Conservation (phyloP, 2,113 vertebrate species). For the Sinosuthora webbiana region DNA sequence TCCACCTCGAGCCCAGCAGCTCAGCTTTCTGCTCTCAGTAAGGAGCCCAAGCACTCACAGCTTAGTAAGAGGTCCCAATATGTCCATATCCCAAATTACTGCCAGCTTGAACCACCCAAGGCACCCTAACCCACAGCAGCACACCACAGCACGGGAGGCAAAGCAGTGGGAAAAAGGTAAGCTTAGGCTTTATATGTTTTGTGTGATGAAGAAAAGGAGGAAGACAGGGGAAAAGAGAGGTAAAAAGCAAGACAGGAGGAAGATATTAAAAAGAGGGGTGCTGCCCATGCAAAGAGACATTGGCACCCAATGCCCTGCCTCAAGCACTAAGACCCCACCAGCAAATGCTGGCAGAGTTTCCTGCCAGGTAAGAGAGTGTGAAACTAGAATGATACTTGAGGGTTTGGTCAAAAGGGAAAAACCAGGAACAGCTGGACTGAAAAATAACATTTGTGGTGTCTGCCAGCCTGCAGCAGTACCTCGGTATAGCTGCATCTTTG, state of each 20-base stretch:
- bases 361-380: neutral
- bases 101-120: neutral
- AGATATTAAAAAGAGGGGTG: neutral
- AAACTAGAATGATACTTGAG: neutral
- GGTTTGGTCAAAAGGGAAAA: neutral
- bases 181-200: neutral
- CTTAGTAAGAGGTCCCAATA: neutral
- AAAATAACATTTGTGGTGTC: neutral
- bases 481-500: neutral
- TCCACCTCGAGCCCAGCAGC: neutral
- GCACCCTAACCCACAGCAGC: neutral
- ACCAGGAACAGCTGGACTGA: neutral
- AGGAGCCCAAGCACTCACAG: neutral
- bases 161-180: neutral
- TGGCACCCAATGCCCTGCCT: neutral
- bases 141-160: neutral
- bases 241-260: neutral
- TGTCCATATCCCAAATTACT: neutral
- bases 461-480: neutral
- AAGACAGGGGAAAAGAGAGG: rapidly evolving
- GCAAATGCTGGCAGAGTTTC: neutral
- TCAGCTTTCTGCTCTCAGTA: neutral
- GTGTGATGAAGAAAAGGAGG: neutral
- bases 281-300: neutral
- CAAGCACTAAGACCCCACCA: neutral